These are phyloP conservation scores for Neoniphon sammara DNA, from an alignment of 2,797 vertebrate species.

Conservation along the genomic window DNA sequence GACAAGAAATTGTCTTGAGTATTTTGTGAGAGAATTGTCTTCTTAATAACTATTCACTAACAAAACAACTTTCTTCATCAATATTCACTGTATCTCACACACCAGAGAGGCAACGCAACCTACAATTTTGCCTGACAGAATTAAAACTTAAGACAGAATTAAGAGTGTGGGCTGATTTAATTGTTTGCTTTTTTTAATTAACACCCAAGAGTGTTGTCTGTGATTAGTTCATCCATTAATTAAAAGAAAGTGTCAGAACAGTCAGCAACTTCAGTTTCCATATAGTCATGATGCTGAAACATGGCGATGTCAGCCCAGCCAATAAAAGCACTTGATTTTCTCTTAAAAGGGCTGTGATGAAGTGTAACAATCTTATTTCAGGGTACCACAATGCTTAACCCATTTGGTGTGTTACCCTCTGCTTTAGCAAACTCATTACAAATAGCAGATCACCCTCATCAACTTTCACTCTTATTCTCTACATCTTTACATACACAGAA, in stretches of 20 bases:
- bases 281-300: not conserved
- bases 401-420: too few relatives aligned
- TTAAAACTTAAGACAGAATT: not conserved
- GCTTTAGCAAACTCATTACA: too few relatives aligned
- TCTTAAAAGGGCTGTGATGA: conserved; percentile 36
- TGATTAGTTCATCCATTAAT: conserved; percentile 41
- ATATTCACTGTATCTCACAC: not conserved
- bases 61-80: not conserved
- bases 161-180: not conserved
- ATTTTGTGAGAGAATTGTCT: not conserved
- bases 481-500: too few relatives aligned
- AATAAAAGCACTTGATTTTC: conserved; percentile 33
- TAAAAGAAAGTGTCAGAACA: conserved; percentile 5
- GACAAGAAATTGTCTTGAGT: too few relatives aligned
- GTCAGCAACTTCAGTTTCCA: not conserved
- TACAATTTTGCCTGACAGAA: too few relatives aligned
- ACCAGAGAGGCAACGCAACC: not conserved
- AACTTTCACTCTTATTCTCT: too few relatives aligned
- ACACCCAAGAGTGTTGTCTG: conserved; percentile 9
- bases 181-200: conserved; percentile 16
- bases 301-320: conserved; percentile 45
- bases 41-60: not conserved
- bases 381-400: too few relatives aligned
- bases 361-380: too few relatives aligned
- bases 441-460: too few relatives aligned